phyloP scores from a whole-genome alignment of 2,113 vertebrate species.

The Daubentonia madagascariensis region DNA sequence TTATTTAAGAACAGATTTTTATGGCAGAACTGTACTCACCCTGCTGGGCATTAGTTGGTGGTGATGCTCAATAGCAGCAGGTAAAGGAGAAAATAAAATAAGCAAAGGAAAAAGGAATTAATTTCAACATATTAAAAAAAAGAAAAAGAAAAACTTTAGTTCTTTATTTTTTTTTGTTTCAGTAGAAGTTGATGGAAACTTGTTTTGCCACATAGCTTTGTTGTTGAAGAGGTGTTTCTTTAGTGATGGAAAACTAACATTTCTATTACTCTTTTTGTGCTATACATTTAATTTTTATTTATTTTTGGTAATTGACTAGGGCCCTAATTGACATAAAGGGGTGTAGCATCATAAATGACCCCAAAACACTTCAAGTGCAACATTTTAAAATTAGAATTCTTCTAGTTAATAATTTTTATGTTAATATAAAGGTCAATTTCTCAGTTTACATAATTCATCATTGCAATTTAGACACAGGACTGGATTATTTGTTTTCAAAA shows the following conservation, averaged over 20 bases:
- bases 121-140: not conserved
- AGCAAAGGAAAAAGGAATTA: not conserved
- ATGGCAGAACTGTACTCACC: not conserved
- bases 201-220: constrained; percentile 6
- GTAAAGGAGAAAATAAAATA: constrained; percentile 16
- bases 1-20: constrained; percentile 42
- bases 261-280: not conserved
- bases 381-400: constrained; percentile 21
- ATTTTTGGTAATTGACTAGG: not conserved
- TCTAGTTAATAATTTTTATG: not conserved
- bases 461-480: not conserved
- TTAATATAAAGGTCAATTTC: not conserved
- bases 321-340: not conserved
- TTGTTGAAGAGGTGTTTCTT: not conserved
- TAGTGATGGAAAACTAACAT: not conserved
- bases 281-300: not conserved
- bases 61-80: constrained; percentile 24
- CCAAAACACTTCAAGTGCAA: not conserved
- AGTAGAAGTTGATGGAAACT: not conserved
- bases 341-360: not conserved
- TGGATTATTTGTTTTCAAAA: not conserved
- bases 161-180: not conserved
- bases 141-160: not conserved
- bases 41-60: constrained; percentile 9
- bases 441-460: constrained; percentile 2